Percentiles rank a stretch among this genome's conserved stretches.
These are phyloP conservation scores for Cariama cristata DNA, from an alignment of 2,113 vertebrate genomes.

Conservation along the genomic window DNA sequence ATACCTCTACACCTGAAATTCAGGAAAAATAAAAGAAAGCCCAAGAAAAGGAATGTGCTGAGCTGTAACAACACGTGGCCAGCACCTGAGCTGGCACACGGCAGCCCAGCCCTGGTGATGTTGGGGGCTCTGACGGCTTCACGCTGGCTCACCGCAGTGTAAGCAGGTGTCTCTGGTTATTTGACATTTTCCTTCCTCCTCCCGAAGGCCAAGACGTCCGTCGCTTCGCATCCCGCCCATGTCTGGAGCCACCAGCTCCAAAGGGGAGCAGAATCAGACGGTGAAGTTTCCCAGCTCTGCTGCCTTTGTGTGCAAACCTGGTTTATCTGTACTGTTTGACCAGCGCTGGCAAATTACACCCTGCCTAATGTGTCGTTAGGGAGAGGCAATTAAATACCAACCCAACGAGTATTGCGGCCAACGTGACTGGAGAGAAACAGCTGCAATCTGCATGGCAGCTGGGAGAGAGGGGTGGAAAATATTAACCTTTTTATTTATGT, in stretches of 20 bases:
- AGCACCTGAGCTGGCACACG: background rate
- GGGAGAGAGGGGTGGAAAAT: slow-evolving; percentile 5
- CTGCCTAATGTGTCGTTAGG: slow-evolving; percentile 36
- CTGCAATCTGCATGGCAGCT: slow-evolving; percentile 38
- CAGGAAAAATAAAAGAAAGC: background rate
- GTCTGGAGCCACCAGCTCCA: slow-evolving; percentile 40
- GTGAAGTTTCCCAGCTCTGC: background rate
- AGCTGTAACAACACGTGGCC: background rate
- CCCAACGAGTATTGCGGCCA: slow-evolving; percentile 29
- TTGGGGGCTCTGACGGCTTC: background rate
- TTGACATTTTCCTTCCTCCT: slow-evolving; percentile 10
- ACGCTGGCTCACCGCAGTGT: rapidly evolving
- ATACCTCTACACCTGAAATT: background rate
- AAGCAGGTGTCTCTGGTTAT: background rate
- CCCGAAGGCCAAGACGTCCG: background rate
- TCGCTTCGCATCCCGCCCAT: background rate
- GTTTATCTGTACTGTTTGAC: slow-evolving; percentile 61
- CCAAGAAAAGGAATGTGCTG: background rate
- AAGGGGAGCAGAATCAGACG: background rate
- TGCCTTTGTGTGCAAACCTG: slow-evolving; percentile 17
- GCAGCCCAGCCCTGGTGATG: background rate
- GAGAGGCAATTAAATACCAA: slow-evolving; percentile 64
- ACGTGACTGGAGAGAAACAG: slow-evolving; percentile 24
- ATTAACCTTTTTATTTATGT: background rate
- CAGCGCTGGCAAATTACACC: slow-evolving; percentile 44